Percentiles rank a stretch among this genome's conserved stretches.
Evolutionary conservation across 1,140 invertebrate genomes (phyloP).

Genomic region (Cydia splendana): DNA sequence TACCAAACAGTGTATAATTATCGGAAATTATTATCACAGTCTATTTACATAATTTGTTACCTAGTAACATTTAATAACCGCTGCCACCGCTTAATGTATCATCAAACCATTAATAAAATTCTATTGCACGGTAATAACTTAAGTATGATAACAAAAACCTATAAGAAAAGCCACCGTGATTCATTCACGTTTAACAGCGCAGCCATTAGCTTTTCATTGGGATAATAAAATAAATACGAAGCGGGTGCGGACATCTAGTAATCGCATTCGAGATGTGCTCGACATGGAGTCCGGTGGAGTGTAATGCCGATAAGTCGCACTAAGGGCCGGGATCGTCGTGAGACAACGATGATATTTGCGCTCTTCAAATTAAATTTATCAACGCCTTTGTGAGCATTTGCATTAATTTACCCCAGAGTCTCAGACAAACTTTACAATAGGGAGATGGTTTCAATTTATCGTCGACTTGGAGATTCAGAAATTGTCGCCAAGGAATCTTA

Average conservation of each 20-base stretch:
- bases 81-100: neutral
- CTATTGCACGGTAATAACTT: neutral
- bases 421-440: too few relatives aligned
- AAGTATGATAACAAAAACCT: neutral
- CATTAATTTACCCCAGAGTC: neutral
- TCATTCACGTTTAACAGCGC: neutral
- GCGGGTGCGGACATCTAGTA: constrained; percentile 25
- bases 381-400: neutral
- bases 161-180: neutral
- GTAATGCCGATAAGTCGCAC: constrained; percentile 24
- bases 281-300: constrained; percentile 1
- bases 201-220: constrained; percentile 8
- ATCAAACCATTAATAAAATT: neutral
- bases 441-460: too few relatives aligned
- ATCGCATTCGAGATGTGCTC: constrained; percentile 26
- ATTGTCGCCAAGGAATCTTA: too few relatives aligned
- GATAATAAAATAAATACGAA: constrained; percentile 22
- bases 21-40: too few relatives aligned
- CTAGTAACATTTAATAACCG: neutral
- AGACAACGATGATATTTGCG: constrained; percentile 11
- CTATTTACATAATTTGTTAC: neutral
- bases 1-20: too few relatives aligned
- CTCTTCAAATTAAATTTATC: constrained; percentile 7
- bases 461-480: too few relatives aligned
- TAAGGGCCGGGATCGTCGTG: neutral